Conservation (phyloP, 1,140 invertebrate genomes). For the Teleopsis dalmanni region DNA sequence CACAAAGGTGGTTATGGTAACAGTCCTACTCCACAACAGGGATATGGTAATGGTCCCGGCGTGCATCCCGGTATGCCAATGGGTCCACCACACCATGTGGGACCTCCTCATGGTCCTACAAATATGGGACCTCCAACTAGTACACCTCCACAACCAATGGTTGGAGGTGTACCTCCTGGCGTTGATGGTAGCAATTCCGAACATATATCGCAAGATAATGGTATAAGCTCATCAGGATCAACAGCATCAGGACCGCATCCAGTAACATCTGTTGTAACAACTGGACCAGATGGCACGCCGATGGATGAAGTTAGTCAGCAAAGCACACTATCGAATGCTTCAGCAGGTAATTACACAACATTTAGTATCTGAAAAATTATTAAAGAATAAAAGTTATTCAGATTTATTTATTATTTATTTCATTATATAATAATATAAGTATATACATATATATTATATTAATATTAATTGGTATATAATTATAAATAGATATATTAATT, state of each 20-base stretch:
- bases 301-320: slow-evolving; percentile 86
- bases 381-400: too few species aligned
- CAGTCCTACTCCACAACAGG: slow-evolving; percentile 53
- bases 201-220: slow-evolving; percentile 43
- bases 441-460: too few species aligned
- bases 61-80: slow-evolving; percentile 45
- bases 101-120: slow-evolving; percentile 47
- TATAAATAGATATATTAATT: too few species aligned
- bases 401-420: too few species aligned
- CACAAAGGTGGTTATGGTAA: slow-evolving; percentile 53
- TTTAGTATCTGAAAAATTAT: too few species aligned
- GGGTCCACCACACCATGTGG: slow-evolving; percentile 54
- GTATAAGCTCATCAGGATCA: slow-evolving; percentile 41
- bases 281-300: slow-evolving; percentile 76
- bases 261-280: slow-evolving; percentile 77
- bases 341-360: too few species aligned
- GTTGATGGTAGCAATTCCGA: slow-evolving; percentile 24
- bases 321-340: slow-evolving; percentile 83
- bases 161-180: slow-evolving; percentile 33
- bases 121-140: slow-evolving; percentile 49
- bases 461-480: too few species aligned
- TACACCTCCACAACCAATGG: slow-evolving; percentile 35
- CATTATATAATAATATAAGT: too few species aligned
- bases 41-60: slow-evolving; percentile 47
- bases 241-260: slow-evolving; percentile 48